Base-by-base conservation (phyloP, 2,797 vertebrate species). In the Delichon dasypus region DNA sequence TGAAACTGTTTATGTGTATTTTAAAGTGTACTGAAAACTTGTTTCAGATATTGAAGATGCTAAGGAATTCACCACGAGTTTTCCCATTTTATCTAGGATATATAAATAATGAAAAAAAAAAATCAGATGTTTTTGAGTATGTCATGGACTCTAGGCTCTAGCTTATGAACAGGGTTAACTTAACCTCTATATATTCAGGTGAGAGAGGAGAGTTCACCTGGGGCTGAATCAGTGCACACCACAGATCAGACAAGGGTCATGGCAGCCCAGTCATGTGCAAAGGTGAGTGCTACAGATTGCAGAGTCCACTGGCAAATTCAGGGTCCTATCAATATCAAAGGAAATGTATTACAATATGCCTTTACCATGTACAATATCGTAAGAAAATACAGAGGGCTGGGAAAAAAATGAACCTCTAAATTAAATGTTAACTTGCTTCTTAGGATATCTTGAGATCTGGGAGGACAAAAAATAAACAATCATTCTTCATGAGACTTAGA, bases 1-100 rank as follows among this genome's bases (percentile, higher is more conserved):
- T 80, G 65, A 95, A 81, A 60, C 12, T 89, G 40, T 45, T 57
- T 79, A 40, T 45, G 23, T 70, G 32, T 77, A 62, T 67, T 90
- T 82, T 62, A 79, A 88, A 89, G 30, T 36, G 22, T 67, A 80
- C 13, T 38, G 29, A 85, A 85, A 54, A 61, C 19, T 71, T 87
- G 19, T 8, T 91, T 88, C 67, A 95, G 34, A 78, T 86, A 74
- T 27, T 62, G 16, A 90, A 86, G 29, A 42, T 51, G 9, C 85
- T 89, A 89, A 68, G 26, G 29, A 88, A 78, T 64, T 86, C 32
- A 50, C 45, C 67, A 27, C 0, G 0, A 5, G 62, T 95, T 72
- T 18, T 82, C 55, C 27, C 18, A 25, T 88, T 86, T 91, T 88
- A 87, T 72, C 71, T 62, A 54, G 54, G 27, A 68, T 23, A 13